Evolutionary conservation across 2,113 vertebrate species (phyloP), one percentile per base, ranked within the genome.

Genomic region (Chinchilla lanigera): DNA sequence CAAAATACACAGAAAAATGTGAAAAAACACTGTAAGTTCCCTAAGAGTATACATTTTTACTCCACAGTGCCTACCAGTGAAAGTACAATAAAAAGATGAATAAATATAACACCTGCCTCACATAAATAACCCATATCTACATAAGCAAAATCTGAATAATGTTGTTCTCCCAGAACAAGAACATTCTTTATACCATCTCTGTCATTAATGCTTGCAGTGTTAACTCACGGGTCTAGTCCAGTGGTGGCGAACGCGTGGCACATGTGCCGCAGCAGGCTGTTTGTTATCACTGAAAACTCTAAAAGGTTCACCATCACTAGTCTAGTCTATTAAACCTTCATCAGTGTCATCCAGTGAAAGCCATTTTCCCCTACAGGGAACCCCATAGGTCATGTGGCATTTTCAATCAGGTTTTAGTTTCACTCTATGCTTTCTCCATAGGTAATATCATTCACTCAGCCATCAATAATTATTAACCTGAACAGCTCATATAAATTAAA

Each of bases 401-500:
- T 73, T 38, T 81, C 81, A 47, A 75, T 28, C 35, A 90, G 13
- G 50, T 85, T 85, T 96, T 92, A 47, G 73, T 50, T n/a, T 87
- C 22, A 83, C 54, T 54, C 75, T 90, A 63, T 65, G 56, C 54
- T 93, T 86, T 86, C 65, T 86, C 78, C 58, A 61, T 11, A 87
- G 81, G 8, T 63, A 41, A 56, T 88, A 35, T 65, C 14, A 85
- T n/a, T 84, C n/a, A 80, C 17, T 94, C 33, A 80, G 24, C 47
- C 33, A 84, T 61, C 47, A 80, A 22, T 56, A 87, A 69, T 83
- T 86, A 84, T 80, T 83, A 84, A 91, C 19, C n/a, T 61, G 44
- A 94, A 97, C 67, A 5, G 67, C 54, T 87, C 50, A 93, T 52
- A 91, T 65, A 94, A 90, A 93, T 61, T 93, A 61, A 69, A 90